Evolutionary conservation across 2,797 vertebrate species (phyloP), one percentile per base, ranked within the genome.

Genomic region (Buphagus erythrorhynchus): DNA sequence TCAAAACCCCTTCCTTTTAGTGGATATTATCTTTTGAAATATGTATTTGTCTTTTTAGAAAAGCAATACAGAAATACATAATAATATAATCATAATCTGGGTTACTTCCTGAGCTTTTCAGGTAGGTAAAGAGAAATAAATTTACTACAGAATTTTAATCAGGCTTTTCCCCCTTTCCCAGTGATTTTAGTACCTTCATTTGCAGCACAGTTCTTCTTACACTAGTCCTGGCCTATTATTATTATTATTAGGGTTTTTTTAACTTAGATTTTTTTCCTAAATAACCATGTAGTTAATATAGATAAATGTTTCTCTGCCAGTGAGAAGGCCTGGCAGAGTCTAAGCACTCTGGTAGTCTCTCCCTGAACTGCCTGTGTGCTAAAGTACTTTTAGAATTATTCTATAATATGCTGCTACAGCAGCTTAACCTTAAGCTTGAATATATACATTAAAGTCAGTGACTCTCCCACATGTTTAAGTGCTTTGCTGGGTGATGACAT

Each of bases 401-500:
- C n/a, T 38, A 0, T 28, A 21, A 85, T 48, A 5, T 11, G 29
- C 93, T 90, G 63, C 73, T 78, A 14, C 79, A 84, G 85, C 92
- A 84, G 73, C 79, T 95, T 88, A 68, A 77, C 85, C 79, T 94
- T 67, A 42, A 88, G 33, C 79, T 83, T 59, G 54, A 78, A 51
- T 58, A 55, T 62, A 40, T 69, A 13, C 82, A 72, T 68, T 68
- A 7, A 79, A 75, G 58, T 42, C 88, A 52, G 33, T 12, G 58
- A 22, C 15, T 62, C 49, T 71, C 20, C 65, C 82, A 15, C 48
- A 8, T 36, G 78, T 71, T 72, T 65, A 72, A 83, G 87, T 71
- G 77, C 88, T 95, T 90, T 83, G 49, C 42, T 90, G 71, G 75
- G 59, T 55, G 84, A 63, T 89, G 80, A 77, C n/a, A 48, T 61